Evolutionary conservation across 2,797 vertebrate genomes (phyloP), one percentile per base, ranked within the genome.

Genomic region (Diplodus puntazzo): DNA sequence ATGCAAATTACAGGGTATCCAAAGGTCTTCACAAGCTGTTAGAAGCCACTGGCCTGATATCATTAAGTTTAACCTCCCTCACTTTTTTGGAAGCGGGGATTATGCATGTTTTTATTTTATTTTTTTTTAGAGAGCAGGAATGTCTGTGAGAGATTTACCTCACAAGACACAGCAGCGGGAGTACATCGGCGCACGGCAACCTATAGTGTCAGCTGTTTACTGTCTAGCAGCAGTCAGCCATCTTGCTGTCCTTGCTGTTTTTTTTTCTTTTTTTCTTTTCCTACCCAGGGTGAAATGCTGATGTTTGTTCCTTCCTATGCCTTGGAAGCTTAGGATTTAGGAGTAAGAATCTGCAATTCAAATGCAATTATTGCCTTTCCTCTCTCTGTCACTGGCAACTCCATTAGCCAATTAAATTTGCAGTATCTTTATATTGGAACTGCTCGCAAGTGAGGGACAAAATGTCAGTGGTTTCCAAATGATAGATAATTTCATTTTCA

Each of bases 221-320:
- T 85, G 87, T 88, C 81, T 80, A 57, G 77, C 65, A 87, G 81
- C 81, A 91, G 87, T 81, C 89, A 85, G 90, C 87, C 86, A 88
- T 93, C 89, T 92, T 92, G 93, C 94, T 94, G 92, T 87, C 89
- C 87, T 93, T 92, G 93, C 89, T 81, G 69, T 90, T 93, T 93
- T 39, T 9, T 39, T 39, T 39, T 39, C 25, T 39, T 39, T 39
- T 34, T 79, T 76, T 77, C 79, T 73, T 77, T 67, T 75, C 67
- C 49, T 75, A 79, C 79, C 75, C 68, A 49, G 64, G 70, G 79
- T 85, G 77, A 95, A 94, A 88, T 91, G 92, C 95, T 94, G 94
- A 94, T 92, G 90, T 88, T 87, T 91, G 82, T 92, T 87, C 68
- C 86, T 91, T 81, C 70, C 86, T 77, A 58, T 83, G 83, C 81